phyloP scores from a whole-genome alignment of 2,888 invertebrate genomes.

The Ophion ellenae region DNA sequence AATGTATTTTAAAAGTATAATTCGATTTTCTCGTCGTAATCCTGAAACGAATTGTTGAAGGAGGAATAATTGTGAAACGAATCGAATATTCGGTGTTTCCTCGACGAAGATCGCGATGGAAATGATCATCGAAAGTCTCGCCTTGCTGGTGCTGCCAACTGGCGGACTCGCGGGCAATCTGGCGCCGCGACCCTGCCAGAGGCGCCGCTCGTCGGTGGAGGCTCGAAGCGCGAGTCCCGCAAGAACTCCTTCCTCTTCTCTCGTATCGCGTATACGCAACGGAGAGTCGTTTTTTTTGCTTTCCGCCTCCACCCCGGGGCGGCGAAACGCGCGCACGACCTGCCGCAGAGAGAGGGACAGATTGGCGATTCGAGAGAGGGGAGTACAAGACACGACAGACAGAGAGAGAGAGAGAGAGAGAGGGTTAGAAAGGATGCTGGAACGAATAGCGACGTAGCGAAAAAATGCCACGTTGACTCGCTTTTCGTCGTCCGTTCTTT shows the following conservation, averaged over 20 bases:
- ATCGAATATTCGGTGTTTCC: not conserved
- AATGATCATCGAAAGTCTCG: slow-evolving; percentile 57
- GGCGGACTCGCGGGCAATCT: slow-evolving; percentile 69
- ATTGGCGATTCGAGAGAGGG: slow-evolving; percentile 27
- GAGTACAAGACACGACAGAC: slow-evolving; percentile 35
- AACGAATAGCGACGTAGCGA: slow-evolving; percentile 48
- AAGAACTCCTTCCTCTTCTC: slow-evolving; percentile 9
- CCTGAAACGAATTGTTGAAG: not conserved
- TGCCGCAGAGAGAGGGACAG: slow-evolving; percentile 27
- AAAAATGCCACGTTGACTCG: slow-evolving; percentile 63
- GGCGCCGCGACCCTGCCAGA: slow-evolving; percentile 59
- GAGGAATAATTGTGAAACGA: not conserved
- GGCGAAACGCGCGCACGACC: slow-evolving; percentile 55
- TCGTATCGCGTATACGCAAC: slow-evolving; percentile 31
- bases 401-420: slow-evolving; percentile 22
- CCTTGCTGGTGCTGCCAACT: slow-evolving; percentile 83
- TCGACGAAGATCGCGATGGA: slow-evolving; percentile 47
- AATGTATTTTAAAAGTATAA: too few species aligned
- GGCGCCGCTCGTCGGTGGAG: slow-evolving; percentile 66
- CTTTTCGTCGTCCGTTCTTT: slow-evolving; percentile 5
- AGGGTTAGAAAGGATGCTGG: slow-evolving; percentile 20
- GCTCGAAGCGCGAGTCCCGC: slow-evolving; percentile 59
- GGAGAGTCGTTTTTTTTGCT: slow-evolving; percentile 14
- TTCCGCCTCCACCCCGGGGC: slow-evolving; percentile 60
- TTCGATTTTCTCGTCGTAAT: too few species aligned